Conservation (phyloP, 2,113 vertebrate genomes). For the Lophura nycthemera region DNA sequence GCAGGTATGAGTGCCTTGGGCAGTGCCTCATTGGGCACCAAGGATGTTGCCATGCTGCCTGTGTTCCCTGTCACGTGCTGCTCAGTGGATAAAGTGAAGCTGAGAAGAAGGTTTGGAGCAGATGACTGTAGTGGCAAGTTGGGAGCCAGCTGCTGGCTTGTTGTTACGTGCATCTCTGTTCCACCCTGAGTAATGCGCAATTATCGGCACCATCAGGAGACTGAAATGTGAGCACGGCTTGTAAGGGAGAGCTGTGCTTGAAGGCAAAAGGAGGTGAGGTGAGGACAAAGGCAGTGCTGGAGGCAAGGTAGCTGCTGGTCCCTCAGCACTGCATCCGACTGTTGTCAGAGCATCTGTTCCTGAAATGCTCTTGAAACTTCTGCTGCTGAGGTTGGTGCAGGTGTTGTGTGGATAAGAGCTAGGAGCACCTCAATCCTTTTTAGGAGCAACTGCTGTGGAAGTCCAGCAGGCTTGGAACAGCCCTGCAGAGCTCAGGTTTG, state of each 20-base stretch:
- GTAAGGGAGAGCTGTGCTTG: accelerated
- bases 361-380: background rate
- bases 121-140: background rate
- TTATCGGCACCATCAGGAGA: background rate
- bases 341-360: accelerated
- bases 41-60: too few species aligned
- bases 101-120: accelerated
- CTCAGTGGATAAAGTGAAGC: background rate
- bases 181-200: background rate
- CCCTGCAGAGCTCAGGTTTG: background rate
- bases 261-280: conserved; percentile 1
- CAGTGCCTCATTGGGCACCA: too few species aligned
- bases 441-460: background rate
- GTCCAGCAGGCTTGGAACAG: accelerated
- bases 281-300: background rate
- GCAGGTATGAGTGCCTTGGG: too few species aligned
- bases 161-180: background rate
- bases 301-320: background rate
- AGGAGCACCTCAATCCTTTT: accelerated
- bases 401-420: background rate
- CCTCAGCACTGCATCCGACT: accelerated
- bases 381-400: background rate
- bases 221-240: background rate
- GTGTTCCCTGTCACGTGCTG: too few species aligned
- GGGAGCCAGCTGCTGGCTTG: background rate